Evolutionary conservation across 2,888 invertebrate genomes (phyloP).

Genomic region (Copidosoma aretas): DNA sequence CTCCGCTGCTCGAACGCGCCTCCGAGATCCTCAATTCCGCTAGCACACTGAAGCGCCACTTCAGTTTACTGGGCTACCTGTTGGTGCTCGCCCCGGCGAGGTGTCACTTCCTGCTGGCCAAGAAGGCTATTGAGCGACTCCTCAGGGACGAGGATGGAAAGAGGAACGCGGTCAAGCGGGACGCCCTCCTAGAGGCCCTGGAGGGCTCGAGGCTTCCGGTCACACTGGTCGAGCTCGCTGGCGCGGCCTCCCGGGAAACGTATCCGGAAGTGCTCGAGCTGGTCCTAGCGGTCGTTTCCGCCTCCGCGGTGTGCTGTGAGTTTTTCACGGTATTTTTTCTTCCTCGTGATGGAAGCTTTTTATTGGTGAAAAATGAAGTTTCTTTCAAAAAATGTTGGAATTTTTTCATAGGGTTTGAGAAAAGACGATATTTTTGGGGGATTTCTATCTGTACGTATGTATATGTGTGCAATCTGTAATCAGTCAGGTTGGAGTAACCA

Average conservation of each 20-base stretch:
- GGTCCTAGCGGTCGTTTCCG: constrained; percentile 48
- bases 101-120: constrained; percentile 4
- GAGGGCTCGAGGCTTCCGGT: constrained; percentile 58
- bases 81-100: constrained; percentile 48
- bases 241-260: constrained; percentile 50
- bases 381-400: too few species aligned
- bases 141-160: not conserved
- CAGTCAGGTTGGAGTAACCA: too few species aligned
- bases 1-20: constrained; percentile 53
- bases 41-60: constrained; percentile 55
- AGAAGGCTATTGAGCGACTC: constrained; percentile 12
- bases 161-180: constrained; percentile 43
- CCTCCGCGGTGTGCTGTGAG: constrained; percentile 56
- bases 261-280: constrained; percentile 55
- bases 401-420: too few species aligned
- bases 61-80: constrained; percentile 56
- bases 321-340: constrained; percentile 10
- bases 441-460: too few species aligned
- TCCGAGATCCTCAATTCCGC: constrained; percentile 51
- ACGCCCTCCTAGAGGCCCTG: constrained; percentile 47
- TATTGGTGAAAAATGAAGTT: too few species aligned
- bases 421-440: too few species aligned
- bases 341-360: not conserved
- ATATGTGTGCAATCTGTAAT: too few species aligned
- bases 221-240: constrained; percentile 53